Percentiles rank a stretch among this genome's conserved stretches.
Conservation (phyloP, 2,888 invertebrate genomes). For the Corythucha ciliata region DNA sequence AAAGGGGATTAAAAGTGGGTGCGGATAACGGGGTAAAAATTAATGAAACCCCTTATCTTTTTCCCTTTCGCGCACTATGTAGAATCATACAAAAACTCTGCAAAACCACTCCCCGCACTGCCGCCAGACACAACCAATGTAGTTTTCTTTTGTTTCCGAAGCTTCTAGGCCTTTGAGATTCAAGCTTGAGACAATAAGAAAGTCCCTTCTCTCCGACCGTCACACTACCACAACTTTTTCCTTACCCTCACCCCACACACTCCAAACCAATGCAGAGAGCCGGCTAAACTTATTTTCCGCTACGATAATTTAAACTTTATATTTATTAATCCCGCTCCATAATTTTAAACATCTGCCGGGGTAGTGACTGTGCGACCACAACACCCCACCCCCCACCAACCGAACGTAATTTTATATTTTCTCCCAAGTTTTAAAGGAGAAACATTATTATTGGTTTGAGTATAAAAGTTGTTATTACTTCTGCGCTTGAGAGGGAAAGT, state of each 20-base stretch:
- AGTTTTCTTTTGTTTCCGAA: slow-evolving; percentile 5
- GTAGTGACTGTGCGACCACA: too few species aligned
- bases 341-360: slow-evolving; percentile 8
- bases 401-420: not conserved
- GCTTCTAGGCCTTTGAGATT: slow-evolving; percentile 1
- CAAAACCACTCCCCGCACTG: too few species aligned
- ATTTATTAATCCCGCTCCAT: slow-evolving; percentile 7
- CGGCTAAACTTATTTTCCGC: not conserved
- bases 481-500: too few species aligned
- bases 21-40: slow-evolving; percentile 12
- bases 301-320: slow-evolving; percentile 14
- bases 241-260: not conserved
- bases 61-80: not conserved
- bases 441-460: too few species aligned
- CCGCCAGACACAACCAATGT: too few species aligned
- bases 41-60: slow-evolving; percentile 19
- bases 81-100: too few species aligned
- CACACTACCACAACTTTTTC: not conserved
- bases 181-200: not conserved
- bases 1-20: too few species aligned
- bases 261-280: not conserved
- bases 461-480: too few species aligned
- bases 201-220: too few species aligned
- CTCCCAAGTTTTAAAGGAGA: slow-evolving; percentile 14
- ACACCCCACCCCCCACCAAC: not conserved